Conservation (phyloP, 2,888 invertebrate genomes). For the Volucella inanis region DNA sequence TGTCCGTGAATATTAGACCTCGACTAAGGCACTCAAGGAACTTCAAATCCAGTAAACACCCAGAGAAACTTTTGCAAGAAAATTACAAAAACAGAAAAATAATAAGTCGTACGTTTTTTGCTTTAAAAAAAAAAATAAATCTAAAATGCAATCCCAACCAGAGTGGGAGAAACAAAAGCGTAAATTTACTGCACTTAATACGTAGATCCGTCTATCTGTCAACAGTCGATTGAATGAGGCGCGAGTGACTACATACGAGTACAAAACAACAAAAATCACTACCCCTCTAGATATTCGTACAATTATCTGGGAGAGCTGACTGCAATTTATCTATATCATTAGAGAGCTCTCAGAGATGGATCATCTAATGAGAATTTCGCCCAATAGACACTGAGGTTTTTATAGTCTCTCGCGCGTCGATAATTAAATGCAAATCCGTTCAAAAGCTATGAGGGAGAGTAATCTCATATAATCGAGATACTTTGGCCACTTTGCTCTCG, state of each 20-base stretch:
- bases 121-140: too few species aligned
- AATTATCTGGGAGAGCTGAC: constrained; percentile 14
- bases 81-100: too few species aligned
- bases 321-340: constrained; percentile 8
- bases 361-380: constrained; percentile 12
- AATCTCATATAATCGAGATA: background rate
- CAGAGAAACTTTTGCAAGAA: background rate
- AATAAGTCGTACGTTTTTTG: too few species aligned
- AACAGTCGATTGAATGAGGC: constrained; percentile 28
- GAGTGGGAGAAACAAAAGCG: constrained; percentile 28
- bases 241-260: constrained; percentile 38
- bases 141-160: too few species aligned
- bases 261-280: constrained; percentile 1
- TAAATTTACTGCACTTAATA: constrained; percentile 37
- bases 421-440: too few species aligned
- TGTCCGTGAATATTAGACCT: constrained; percentile 51
- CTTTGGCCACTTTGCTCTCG: background rate
- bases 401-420: too few species aligned
- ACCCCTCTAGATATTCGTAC: background rate
- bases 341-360: constrained; percentile 15
- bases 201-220: constrained; percentile 22
- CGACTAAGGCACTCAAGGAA: constrained; percentile 44
- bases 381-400: background rate
- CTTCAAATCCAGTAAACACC: constrained; percentile 14
- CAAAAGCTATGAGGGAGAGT: too few species aligned